Evolutionary conservation across 2,113 vertebrate species (phyloP), one percentile per base, ranked within the genome.

Genomic region (Hippocampus comes): DNA sequence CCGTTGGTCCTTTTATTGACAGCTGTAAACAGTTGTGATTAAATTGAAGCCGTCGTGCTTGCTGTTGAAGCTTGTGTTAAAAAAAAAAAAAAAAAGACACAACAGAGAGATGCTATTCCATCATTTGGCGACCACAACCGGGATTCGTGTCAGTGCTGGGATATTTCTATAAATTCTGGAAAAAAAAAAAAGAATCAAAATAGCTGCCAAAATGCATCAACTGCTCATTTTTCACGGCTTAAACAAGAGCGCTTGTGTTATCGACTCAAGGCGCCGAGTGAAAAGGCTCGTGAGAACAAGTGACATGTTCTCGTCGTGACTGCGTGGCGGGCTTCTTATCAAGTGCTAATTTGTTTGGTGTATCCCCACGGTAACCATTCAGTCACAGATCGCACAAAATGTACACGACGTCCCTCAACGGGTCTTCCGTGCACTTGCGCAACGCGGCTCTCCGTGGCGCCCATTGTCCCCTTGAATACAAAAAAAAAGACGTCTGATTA

Each of bases 1-100:
- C 85, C 88, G 86, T 91, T 88, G 86, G 88, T 90, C 89, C 84
- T 87, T 81, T 89, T 88, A 90, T 88, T 90, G 89, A 90, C 88
- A 90, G 90, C 87, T 84, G 82, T 90, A 89, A 91, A 91, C 90
- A 90, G 86, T 91, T 92, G 90, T 87, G 87, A 88, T 91, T 89
- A 86, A 91, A 90, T 88, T 85, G 84, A 91, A 88, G 87, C 88
- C 87, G 82, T 69, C 5, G 64, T 48, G 18, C 75, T 86, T 76
- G 84, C 82, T 80, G 81, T 75, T 74, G 75, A 83, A 85, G 88
- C 80, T 86, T 88, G 69, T 83, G 82, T 90, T 90, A 80, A 86
- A 86, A 78, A 84, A 78, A 72, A 84, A 78, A 72, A 86, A 85
- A 59, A 56, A 69, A 3, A 57, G 64, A 51, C 43, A 72, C 23